A percentile compares a stretch with the other conserved stretches of the same genome.
phyloP scores from a whole-genome alignment of 1,140 invertebrate species.

The Sminthurides bifidus region DNA sequence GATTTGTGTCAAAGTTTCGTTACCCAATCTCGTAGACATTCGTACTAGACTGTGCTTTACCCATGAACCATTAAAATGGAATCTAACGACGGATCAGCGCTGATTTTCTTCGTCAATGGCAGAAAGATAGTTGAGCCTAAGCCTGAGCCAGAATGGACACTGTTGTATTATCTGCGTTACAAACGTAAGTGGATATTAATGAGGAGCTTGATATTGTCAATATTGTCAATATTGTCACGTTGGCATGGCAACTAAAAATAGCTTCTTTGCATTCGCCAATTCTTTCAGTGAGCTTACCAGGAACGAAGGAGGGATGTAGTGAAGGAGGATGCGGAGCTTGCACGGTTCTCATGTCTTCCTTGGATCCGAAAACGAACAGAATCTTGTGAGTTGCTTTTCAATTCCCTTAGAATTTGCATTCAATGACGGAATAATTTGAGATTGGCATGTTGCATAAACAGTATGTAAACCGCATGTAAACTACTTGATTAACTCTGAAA shows the following conservation, averaged over 20 bases:
- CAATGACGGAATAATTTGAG: background rate
- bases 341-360: constrained; percentile 73
- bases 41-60: background rate
- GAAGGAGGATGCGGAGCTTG: constrained; percentile 88
- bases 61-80: constrained; percentile 4
- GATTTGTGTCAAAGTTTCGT: too few relatives aligned
- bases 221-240: background rate
- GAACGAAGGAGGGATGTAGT: constrained; percentile 81
- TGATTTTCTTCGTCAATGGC: constrained; percentile 27
- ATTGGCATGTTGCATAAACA: too few relatives aligned
- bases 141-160: constrained; percentile 72
- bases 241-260: background rate
- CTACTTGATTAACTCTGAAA: too few relatives aligned
- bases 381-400: constrained; percentile 5
- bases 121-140: constrained; percentile 47
- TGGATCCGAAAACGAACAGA: constrained; percentile 5
- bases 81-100: too few relatives aligned
- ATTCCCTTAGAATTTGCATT: background rate
- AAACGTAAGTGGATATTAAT: constrained; percentile 45
- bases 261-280: background rate
- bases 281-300: constrained; percentile 56
- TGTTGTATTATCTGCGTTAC: constrained; percentile 67
- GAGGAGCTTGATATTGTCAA: background rate
- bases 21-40: too few relatives aligned
- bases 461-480: too few relatives aligned